Conservation (phyloP, 2,888 invertebrate genomes). For the Oegoconia quadripuncta region DNA sequence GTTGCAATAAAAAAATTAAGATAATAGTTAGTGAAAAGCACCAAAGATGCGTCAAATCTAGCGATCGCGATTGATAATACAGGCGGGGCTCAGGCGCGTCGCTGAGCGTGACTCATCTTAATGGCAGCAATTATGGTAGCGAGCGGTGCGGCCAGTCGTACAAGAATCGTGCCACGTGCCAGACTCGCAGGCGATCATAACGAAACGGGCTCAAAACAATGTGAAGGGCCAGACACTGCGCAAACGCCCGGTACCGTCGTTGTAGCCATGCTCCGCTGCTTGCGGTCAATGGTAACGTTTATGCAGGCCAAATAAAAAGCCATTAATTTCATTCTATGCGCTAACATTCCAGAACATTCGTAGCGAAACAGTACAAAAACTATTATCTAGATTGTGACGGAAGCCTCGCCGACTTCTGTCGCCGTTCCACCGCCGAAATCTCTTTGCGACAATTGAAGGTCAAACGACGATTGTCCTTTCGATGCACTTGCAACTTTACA, state of each 20-base stretch:
- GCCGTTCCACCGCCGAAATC: constrained; percentile 32
- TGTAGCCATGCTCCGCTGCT: constrained; percentile 26
- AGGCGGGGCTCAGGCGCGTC: constrained; percentile 60
- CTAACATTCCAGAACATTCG: constrained; percentile 29
- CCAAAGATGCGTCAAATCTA: constrained; percentile 17
- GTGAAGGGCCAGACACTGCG: constrained; percentile 20
- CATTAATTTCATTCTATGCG: constrained; percentile 17
- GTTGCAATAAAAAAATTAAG: too few relatives aligned
- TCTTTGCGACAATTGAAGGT: constrained; percentile 53
- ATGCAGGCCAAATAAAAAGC: constrained; percentile 22
- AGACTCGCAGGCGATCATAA: constrained; percentile 24
- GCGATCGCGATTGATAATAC: constrained; percentile 60
- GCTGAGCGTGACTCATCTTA: constrained; percentile 76
- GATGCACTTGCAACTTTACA: constrained; percentile 46
- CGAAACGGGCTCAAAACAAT: constrained; percentile 24
- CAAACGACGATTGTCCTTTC: constrained; percentile 45
- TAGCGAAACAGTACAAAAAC: constrained; percentile 29
- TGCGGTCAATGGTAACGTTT: constrained; percentile 21
- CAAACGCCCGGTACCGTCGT: constrained; percentile 19
- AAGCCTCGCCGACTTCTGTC: constrained; percentile 24
- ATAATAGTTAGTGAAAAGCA: background rate
- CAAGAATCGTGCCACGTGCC: constrained; percentile 53
- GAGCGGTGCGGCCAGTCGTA: constrained; percentile 44
- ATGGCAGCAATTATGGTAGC: constrained; percentile 67
- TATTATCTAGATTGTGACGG: constrained; percentile 7